Evolutionary conservation across 2,888 invertebrate species (phyloP), one percentile per base, ranked within the genome.

Genomic region (Drosophila crucigera): DNA sequence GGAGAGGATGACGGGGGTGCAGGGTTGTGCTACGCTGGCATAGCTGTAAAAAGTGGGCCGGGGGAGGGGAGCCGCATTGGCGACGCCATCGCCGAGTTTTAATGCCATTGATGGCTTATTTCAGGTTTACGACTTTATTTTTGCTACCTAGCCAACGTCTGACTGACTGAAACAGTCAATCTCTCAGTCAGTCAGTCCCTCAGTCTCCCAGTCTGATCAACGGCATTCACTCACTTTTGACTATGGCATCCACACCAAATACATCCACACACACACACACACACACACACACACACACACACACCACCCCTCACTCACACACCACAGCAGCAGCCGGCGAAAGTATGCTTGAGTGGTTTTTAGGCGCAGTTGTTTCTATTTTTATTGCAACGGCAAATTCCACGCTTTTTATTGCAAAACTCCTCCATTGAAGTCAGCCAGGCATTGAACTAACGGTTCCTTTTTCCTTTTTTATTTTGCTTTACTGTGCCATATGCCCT

Each of bases 31-130:
- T 35, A 5, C 35, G 35, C 5, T 5, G 25, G 47, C 47, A 47
- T 52, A 52, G 19, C 31, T 43, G 31, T 53, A 33, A 33, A 31
- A 60, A 35, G 35, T 16, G 16, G 35, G 14, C 4, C 9, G 28
- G 7, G 33, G 25, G n/a, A n/a, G 28, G 41, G 63, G 35, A 9
- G 68, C 56, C 74, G 66, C 65, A 70, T 76, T 73, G 83, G 68
- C 82, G 81, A 74, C 72, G 83, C 70, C 78, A 71, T 71, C 83
- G 66, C 68, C 67, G 79, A 74, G 86, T 84, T 86, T 86, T 86
- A 89, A 87, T 89, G 90, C 84, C 88, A 88, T 89, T 89, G 88
- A 89, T 89, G 90, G 90, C 88, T 89, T 90, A 89, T 86, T 89
- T 86, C 81, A 82, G 84, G 84, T 90, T 89, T 89, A 89, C 90